Evolutionary conservation across 2,888 invertebrate genomes (phyloP).

Genomic region (Colostygia pectinataria): DNA sequence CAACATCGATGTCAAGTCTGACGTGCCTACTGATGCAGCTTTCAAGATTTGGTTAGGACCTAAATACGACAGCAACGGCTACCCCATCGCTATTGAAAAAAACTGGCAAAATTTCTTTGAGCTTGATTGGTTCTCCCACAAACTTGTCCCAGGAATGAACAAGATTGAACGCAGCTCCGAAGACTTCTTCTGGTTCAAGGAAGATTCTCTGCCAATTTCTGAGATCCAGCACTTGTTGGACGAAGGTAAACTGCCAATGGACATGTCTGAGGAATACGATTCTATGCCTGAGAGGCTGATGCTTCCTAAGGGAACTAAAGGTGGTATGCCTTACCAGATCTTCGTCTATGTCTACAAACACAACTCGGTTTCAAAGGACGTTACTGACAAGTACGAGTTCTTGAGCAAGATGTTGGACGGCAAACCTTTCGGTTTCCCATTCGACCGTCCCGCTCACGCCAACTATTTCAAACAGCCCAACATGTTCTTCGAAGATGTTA

Average conservation of each 20-base stretch:
- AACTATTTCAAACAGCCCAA: slow-evolving; percentile 79
- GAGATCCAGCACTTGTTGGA: slow-evolving; percentile 83
- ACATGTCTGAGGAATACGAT: slow-evolving; percentile 79
- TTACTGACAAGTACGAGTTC: slow-evolving; percentile 28
- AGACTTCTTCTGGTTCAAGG: slow-evolving; percentile 84
- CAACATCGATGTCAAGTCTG: slow-evolving; percentile 83
- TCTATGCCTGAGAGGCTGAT: slow-evolving; percentile 87
- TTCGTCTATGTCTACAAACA: slow-evolving; percentile 85
- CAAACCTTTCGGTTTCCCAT: slow-evolving; percentile 81
- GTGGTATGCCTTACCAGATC: slow-evolving; percentile 86
- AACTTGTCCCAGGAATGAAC: slow-evolving; percentile 85
- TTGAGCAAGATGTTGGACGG: slow-evolving; percentile 59
- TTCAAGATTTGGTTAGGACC: slow-evolving; percentile 88
- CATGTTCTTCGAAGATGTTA: slow-evolving; percentile 83
- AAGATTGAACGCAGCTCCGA: slow-evolving; percentile 85
- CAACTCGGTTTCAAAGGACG: slow-evolving; percentile 60
- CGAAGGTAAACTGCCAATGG: slow-evolving; percentile 77
- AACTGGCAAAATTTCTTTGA: slow-evolving; percentile 84
- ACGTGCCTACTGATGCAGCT: slow-evolving; percentile 80
- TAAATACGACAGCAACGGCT: slow-evolving; percentile 84
- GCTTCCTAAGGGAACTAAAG: slow-evolving; percentile 87
- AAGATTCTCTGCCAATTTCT: slow-evolving; percentile 84
- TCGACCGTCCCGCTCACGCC: slow-evolving; percentile 75
- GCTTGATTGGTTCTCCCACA: slow-evolving; percentile 83
- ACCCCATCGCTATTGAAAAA: slow-evolving; percentile 76